Evolutionary conservation across 2,797 vertebrate genomes (phyloP).

Genomic region (Rhinichthys osculus): DNA sequence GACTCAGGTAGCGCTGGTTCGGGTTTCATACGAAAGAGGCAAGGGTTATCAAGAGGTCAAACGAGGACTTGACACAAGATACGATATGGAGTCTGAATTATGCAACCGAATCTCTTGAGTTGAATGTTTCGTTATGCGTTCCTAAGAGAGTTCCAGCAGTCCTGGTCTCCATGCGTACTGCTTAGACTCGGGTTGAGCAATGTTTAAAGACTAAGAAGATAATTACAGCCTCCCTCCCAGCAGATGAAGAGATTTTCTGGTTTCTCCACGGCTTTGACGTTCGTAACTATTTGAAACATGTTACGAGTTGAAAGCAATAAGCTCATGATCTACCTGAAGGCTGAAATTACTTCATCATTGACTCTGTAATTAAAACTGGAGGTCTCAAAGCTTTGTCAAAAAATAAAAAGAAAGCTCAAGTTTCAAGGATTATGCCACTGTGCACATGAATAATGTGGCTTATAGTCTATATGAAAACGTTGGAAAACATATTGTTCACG

Average conservation of each 20-base stretch:
- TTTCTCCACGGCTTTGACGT: conserved; percentile 56
- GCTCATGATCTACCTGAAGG: conserved; percentile 66
- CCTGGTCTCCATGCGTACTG: neutral
- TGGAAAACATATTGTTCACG: neutral
- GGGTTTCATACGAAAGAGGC: conserved; percentile 23
- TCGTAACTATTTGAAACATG: conserved; percentile 72
- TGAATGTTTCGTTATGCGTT: neutral
- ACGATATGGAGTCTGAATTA: neutral
- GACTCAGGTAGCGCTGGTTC: conserved; percentile 61
- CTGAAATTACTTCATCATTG: conserved; percentile 65
- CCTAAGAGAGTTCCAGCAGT: neutral
- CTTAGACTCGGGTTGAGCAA: conserved; percentile 41
- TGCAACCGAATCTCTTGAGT: neutral
- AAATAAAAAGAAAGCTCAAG: conserved; percentile 21
- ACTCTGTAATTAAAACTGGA: conserved; percentile 77
- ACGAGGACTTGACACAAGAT: conserved; percentile 1
- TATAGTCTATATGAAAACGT: neutral
- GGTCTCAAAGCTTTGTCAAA: conserved; percentile 52
- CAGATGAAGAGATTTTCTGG: conserved; percentile 56
- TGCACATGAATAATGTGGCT: neutral
- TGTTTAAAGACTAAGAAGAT: conserved; percentile 41
- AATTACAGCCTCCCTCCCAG: conserved; percentile 51
- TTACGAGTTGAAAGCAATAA: conserved; percentile 71
- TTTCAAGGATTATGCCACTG: conserved; percentile 24
- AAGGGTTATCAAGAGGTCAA: conserved; percentile 27